These are phyloP conservation scores for Hylaeus volcanicus DNA, from an alignment of 1,140 invertebrate genomes.

Conservation along the genomic window DNA sequence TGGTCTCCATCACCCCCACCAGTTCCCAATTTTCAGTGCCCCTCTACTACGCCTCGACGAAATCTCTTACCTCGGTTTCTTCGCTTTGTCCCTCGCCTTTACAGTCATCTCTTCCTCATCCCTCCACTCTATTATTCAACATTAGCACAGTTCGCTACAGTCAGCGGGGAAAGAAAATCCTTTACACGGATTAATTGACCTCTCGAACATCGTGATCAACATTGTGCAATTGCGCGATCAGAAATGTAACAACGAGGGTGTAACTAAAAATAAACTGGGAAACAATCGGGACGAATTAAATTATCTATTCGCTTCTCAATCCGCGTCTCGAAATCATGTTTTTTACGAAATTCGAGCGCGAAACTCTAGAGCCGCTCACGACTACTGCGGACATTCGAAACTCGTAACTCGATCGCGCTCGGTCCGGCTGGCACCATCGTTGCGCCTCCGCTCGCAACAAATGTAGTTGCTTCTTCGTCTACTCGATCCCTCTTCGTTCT, in stretches of 20 bases:
- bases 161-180: slow-evolving; percentile 5
- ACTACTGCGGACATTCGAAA: slow-evolving; percentile 62
- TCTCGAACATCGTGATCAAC: too few species aligned
- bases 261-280: too few species aligned
- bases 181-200: too few species aligned
- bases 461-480: slow-evolving; percentile 24
- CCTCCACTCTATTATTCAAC: slow-evolving; percentile 20
- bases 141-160: slow-evolving; percentile 16
- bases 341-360: slow-evolving; percentile 59
- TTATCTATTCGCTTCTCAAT: slow-evolving; percentile 19
- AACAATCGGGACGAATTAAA: not conserved
- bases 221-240: too few species aligned
- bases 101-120: slow-evolving; percentile 9
- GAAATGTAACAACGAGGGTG: too few species aligned
- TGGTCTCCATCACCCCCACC: slow-evolving; percentile 72
- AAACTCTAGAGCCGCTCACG: slow-evolving; percentile 59
- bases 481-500: not conserved
- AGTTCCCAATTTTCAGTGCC: slow-evolving; percentile 67
- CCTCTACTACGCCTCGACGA: slow-evolving; percentile 57
- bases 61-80: slow-evolving; percentile 50
- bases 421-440: slow-evolving; percentile 36
- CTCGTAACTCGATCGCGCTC: slow-evolving; percentile 62
- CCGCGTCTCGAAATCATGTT: slow-evolving; percentile 47
- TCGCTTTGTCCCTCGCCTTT: slow-evolving; percentile 31
- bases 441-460: slow-evolving; percentile 38